Evolutionary conservation across 2,888 invertebrate species (phyloP).

Genomic region (Drosophila cognata): DNA sequence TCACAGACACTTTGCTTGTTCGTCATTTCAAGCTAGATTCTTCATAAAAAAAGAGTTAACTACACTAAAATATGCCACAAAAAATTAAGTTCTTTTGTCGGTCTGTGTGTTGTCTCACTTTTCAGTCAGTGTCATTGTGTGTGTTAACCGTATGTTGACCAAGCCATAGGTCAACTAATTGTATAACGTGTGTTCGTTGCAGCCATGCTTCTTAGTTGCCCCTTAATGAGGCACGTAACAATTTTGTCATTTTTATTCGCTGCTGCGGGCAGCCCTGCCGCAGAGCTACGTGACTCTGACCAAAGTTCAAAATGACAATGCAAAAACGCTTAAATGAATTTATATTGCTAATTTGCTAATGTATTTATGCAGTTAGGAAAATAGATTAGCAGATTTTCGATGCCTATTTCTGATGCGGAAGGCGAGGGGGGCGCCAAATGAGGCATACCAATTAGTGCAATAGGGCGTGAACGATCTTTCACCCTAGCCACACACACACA

Average conservation of each 20-base stretch:
- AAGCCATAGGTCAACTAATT: constrained; percentile 51
- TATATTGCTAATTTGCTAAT: constrained; percentile 58
- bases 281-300: constrained; percentile 62
- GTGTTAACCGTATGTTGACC: background rate
- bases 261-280: constrained; percentile 35
- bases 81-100: too few relatives aligned
- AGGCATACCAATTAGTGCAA: constrained; percentile 74
- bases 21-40: too few relatives aligned
- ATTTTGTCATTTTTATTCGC: constrained; percentile 68
- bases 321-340: constrained; percentile 62
- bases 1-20: background rate
- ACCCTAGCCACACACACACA: constrained; percentile 35
- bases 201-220: constrained; percentile 13
- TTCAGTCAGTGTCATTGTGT: constrained; percentile 17
- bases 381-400: constrained; percentile 46
- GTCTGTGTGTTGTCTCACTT: background rate
- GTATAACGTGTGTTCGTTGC: constrained; percentile 46
- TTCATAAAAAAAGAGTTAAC: too few relatives aligned
- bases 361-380: constrained; percentile 53
- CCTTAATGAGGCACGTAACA: constrained; percentile 73
- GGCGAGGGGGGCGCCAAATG: constrained; percentile 41
- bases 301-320: constrained; percentile 60
- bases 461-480: constrained; percentile 62
- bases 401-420: background rate
- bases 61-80: too few relatives aligned